Evolutionary conservation across 2,797 vertebrate genomes (phyloP).

Genomic region (Neostethus bicornis): DNA sequence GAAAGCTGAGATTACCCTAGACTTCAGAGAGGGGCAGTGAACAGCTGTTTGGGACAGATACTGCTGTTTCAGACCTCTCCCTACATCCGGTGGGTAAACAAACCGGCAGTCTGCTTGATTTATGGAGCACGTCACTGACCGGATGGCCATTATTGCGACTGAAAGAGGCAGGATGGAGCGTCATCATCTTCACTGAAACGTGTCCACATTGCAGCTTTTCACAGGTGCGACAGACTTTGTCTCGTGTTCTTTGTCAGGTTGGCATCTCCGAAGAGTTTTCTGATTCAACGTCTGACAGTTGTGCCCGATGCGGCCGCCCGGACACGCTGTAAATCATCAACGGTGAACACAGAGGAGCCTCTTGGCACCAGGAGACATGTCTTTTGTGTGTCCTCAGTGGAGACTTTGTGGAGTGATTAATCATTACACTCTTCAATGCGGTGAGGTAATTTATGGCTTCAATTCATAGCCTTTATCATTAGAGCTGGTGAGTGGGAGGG

Average conservation of each 20-base stretch:
- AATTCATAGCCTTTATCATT: constrained; percentile 66
- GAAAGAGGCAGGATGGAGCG: constrained; percentile 61
- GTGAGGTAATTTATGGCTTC: constrained; percentile 65
- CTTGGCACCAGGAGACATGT: constrained; percentile 57
- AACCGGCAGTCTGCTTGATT: constrained; percentile 77
- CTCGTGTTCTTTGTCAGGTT: constrained; percentile 54
- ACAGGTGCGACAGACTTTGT: constrained; percentile 55
- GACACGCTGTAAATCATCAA: constrained; percentile 64
- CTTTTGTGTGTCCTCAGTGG: constrained; percentile 66
- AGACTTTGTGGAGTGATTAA: constrained; percentile 73
- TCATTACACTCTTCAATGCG: constrained; percentile 65
- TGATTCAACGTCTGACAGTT: constrained; percentile 51
- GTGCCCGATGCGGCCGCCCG: not conserved
- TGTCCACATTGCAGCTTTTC: constrained; percentile 68
- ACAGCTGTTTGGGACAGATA: constrained; percentile 82
- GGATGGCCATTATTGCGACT: constrained; percentile 72
- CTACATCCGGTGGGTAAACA: constrained; percentile 76
- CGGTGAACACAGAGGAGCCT: constrained; percentile 44
- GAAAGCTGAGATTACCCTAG: constrained; percentile 70
- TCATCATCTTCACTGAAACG: constrained; percentile 58
- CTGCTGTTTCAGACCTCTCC: constrained; percentile 73
- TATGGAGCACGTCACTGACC: constrained; percentile 74
- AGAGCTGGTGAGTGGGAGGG: constrained; percentile 31
- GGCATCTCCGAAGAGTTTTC: constrained; percentile 51
- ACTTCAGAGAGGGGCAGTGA: constrained; percentile 43